Evolutionary conservation across 2,888 invertebrate genomes (phyloP).

Genomic region (Taenaris catops): DNA sequence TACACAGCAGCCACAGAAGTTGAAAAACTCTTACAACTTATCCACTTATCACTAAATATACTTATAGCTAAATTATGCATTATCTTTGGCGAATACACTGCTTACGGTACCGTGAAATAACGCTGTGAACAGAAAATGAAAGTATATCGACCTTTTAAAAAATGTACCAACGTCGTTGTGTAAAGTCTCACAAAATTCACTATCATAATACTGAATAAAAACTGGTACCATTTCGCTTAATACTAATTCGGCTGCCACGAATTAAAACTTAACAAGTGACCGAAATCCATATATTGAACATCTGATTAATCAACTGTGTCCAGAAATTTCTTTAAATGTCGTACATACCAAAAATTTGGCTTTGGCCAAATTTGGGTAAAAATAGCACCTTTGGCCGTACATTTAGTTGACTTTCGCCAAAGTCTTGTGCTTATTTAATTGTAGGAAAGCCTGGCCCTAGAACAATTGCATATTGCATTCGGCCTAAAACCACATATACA

Average conservation of each 20-base stretch:
- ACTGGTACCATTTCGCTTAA: slow-evolving; percentile 60
- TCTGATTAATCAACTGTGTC: too few relatives aligned
- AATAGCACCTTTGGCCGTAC: too few relatives aligned
- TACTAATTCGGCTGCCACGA: slow-evolving; percentile 30
- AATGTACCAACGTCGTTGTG: slow-evolving; percentile 68
- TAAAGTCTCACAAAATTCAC: slow-evolving; percentile 71
- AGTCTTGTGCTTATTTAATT: too few relatives aligned
- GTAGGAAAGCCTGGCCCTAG: too few relatives aligned
- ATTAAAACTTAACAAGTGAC: slow-evolving; percentile 4
- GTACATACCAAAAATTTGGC: too few relatives aligned
- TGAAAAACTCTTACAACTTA: slow-evolving; percentile 18
- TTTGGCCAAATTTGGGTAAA: too few relatives aligned
- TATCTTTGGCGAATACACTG: slow-evolving; percentile 79
- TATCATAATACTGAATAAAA: slow-evolving; percentile 68
- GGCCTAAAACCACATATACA: too few relatives aligned
- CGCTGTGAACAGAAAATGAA: slow-evolving; percentile 35
- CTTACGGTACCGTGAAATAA: slow-evolving; percentile 58
- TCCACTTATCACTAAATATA: slow-evolving; percentile 30
- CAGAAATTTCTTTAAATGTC: too few relatives aligned
- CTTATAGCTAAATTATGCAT: slow-evolving; percentile 68
- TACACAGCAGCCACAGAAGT: slow-evolving; percentile 21
- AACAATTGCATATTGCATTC: too few relatives aligned
- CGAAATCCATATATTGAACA: too few relatives aligned
- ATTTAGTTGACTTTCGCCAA: too few relatives aligned
- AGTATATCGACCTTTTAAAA: slow-evolving; percentile 38